phyloP scores from a whole-genome alignment of 2,113 vertebrate genomes.

The Thomomys bottae region DNA sequence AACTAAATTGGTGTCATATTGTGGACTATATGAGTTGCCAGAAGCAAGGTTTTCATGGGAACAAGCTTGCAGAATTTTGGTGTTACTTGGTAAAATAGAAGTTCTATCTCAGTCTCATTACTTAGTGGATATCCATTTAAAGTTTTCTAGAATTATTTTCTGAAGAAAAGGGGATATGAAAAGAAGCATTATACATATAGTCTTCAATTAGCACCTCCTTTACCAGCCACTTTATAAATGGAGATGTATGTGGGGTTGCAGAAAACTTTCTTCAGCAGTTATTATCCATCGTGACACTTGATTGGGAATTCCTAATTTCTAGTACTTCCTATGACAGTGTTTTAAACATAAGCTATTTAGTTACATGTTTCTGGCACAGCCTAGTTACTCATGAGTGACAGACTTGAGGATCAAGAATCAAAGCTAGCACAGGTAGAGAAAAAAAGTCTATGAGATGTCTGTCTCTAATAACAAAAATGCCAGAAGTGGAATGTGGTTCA shows the following conservation, averaged over 20 bases:
- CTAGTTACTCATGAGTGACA: no score
- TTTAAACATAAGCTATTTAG: background rate
- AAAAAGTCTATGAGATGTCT: no score
- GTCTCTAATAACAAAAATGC: no score
- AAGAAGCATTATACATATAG: background rate
- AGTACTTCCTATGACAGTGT: background rate
- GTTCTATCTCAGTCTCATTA: slow-evolving; percentile 42
- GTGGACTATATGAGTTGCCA: slow-evolving; percentile 66
- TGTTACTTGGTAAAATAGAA: slow-evolving; percentile 41
- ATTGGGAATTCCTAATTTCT: background rate
- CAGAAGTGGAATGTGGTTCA: no score
- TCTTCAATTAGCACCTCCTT: background rate
- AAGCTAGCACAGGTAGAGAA: no score
- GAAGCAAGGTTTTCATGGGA: slow-evolving; percentile 70
- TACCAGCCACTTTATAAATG: background rate
- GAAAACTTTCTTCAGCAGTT: background rate
- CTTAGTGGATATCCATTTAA: background rate
- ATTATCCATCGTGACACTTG: background rate
- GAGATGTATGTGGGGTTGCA: background rate
- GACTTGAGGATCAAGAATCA: no score
- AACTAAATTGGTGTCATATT: slow-evolving; percentile 82
- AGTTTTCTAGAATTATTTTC: background rate
- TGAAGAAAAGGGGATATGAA: background rate
- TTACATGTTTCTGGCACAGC: no score
- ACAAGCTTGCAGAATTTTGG: slow-evolving; percentile 52